These are phyloP conservation scores for Melanogrammus aeglefinus DNA, from an alignment of 2,797 vertebrate species.

Conservation along the genomic window DNA sequence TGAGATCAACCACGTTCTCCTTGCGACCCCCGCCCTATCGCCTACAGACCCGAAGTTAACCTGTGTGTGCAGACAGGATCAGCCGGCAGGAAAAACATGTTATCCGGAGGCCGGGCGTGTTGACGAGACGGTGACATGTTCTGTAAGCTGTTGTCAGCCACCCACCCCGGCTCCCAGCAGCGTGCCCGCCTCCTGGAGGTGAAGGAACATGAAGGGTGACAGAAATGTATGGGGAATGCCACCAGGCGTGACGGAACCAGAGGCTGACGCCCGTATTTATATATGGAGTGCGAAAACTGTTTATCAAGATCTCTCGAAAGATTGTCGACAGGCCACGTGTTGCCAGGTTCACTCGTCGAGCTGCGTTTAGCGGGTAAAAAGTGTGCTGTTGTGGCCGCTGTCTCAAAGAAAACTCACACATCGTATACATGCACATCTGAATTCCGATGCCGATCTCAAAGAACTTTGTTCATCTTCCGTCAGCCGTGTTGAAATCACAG, in stretches of 20 bases:
- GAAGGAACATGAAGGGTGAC: constrained; percentile 45
- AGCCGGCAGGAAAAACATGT: constrained; percentile 22
- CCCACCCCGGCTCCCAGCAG: constrained; percentile 9
- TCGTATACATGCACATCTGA: not conserved
- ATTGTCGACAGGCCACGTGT: too few relatives aligned
- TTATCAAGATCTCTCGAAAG: too few relatives aligned
- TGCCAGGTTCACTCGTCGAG: not conserved
- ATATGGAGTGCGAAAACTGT: not conserved
- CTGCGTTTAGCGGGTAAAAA: not conserved
- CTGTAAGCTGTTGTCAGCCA: constrained; percentile 35
- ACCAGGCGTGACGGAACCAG: constrained; percentile 29
- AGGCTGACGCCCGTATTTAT: constrained; percentile 28
- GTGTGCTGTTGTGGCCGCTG: not conserved
- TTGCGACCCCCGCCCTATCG: constrained; percentile 23
- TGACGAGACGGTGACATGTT: constrained; percentile 50
- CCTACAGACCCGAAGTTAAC: not conserved
- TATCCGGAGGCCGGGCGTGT: constrained; percentile 27
- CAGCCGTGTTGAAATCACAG: constrained; percentile 3
- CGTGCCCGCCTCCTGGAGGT: constrained; percentile 25
- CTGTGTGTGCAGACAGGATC: not conserved
- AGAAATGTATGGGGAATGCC: constrained; percentile 39
- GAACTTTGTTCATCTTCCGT: constrained; percentile 1
- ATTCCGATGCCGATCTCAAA: constrained; percentile 3
- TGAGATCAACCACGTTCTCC: constrained; percentile 34
- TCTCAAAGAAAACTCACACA: not conserved